A percentile compares a stretch with the other conserved stretches of the same genome.
Evolutionary conservation across 2,113 vertebrate species (phyloP).

Genomic region (Phoxinus phoxinus): DNA sequence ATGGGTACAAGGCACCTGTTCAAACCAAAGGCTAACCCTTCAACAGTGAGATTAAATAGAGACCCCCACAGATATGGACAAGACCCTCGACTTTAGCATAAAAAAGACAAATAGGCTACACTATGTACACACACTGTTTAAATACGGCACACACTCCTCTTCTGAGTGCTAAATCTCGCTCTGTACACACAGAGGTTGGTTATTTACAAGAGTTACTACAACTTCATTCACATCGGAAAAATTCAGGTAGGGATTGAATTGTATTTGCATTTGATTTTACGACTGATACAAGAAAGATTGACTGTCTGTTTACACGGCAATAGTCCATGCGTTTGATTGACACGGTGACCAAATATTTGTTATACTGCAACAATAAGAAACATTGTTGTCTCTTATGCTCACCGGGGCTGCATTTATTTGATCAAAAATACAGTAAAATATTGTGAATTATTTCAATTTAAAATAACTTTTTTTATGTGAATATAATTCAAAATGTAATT

Average conservation of each 20-base stretch:
- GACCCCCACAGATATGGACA: background rate
- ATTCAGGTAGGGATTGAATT: background rate
- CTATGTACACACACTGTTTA: background rate
- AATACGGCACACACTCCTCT: background rate
- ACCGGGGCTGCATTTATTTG: background rate
- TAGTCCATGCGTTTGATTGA: background rate
- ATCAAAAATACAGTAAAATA: background rate
- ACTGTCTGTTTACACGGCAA: background rate
- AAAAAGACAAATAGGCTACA: background rate
- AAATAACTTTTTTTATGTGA: too few species aligned
- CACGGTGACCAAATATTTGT: background rate
- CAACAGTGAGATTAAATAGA: background rate
- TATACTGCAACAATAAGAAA: background rate
- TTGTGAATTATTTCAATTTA: too few species aligned
- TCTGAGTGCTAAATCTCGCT: background rate
- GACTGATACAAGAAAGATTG: background rate
- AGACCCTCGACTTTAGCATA: background rate
- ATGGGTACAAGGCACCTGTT: slow-evolving; percentile 12
- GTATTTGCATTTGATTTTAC: background rate
- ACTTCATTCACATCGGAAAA: background rate
- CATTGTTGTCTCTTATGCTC: background rate
- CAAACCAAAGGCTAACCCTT: background rate
- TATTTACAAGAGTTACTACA: background rate
- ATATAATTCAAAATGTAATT: background rate
- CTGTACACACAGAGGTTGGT: background rate